Base-by-base conservation (phyloP, 2,888 invertebrate species). In the Sepiola atlantica region DNA sequence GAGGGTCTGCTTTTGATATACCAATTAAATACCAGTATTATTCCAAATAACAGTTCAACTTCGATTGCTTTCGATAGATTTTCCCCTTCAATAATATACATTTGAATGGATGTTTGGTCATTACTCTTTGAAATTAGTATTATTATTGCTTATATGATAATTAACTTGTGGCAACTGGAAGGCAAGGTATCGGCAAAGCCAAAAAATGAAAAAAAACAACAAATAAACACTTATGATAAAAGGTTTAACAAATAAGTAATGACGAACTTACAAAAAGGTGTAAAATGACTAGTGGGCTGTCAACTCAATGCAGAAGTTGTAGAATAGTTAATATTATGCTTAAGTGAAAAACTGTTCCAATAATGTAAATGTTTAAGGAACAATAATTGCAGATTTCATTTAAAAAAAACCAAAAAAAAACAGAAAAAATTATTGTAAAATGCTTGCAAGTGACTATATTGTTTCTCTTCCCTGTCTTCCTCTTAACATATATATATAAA, bases 101-200 rank as follows among this genome's bases (percentile, higher is more conserved):
- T 32, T 10, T 32, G 45, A 45, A 2, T 45, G 45, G 8, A 16
- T 16, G n/a, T 77, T 77, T 32, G 32, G 1, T n/a, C n/a, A 12
- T 92, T 55, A 92, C 45, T 24, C 18, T 45, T 92, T 54, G n/a
- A 55, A 24, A 92, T 92, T 92, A 92, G 45, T n/a, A 54, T 92
- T 32, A 92, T 92, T 92, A 92, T 92, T 92, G 92, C 92, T 92
- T 54, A 92, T 92, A 92, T 92, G 92, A 54, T 92, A 55, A 92
- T 92, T 28, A 92, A 92, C 12, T 92, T 32, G 55, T 92, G 92
- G 55, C 92, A 92, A 92, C 92, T 92, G 92, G 92, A 92, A 92
- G 92, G 92, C 92, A 92, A 92, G 92, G 28, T 55, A 92, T 55
- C 54, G 92, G 92, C 92, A 92, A 92, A 92, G 92, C 92, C 92